Evolutionary conservation across 1,140 invertebrate species (phyloP), one percentile per base, ranked within the genome.

Genomic region (Bursaphelenchus mucronatus): DNA sequence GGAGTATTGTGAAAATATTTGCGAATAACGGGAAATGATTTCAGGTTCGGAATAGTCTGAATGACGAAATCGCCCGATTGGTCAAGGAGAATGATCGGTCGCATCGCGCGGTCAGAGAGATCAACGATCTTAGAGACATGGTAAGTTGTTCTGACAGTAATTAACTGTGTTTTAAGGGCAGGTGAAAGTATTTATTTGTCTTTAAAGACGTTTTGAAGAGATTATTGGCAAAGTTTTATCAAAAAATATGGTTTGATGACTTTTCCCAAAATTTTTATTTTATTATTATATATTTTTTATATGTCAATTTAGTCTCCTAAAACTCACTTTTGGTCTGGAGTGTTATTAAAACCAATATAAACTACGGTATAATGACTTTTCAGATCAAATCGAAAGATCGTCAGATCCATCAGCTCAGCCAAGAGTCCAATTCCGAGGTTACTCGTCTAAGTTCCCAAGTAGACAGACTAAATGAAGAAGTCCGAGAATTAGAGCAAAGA

Each of bases 1-100:
- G 43, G 30, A 30, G 30, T 5, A 30, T 30, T 30, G 2, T 30
- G 19, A 50, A 1, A 5, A 50, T 50, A 30, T 15, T 50, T 5
- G 19, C 15, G 49, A 50, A 17, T 30, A 30, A 30, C 30, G 30
- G 19, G 49, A 17, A 63, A n/a, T 45, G 13, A 15, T 44, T 61
- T 1, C 49, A 61, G 63, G 47, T 66, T 15, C 68, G 15, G 15
- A 70, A 67, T 30, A 67, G 30, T 11, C 65, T 66, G 19, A 66
- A 67, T 41, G 49, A 45, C n/a, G 64, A 66, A 68, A 68, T 66
- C 44, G 62, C 46, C 19, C 0, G 64, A 8, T 44, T 66, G 15
- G 44, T 66, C 15, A 64, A 64, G n/a, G 66, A 68, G 44, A 70
- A 66, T 46, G 64, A 50, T 43, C 45, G 40, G 17, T 17, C 40